Conservation (phyloP, 2,113 vertebrate species). For the Cephalopterus ornatus region DNA sequence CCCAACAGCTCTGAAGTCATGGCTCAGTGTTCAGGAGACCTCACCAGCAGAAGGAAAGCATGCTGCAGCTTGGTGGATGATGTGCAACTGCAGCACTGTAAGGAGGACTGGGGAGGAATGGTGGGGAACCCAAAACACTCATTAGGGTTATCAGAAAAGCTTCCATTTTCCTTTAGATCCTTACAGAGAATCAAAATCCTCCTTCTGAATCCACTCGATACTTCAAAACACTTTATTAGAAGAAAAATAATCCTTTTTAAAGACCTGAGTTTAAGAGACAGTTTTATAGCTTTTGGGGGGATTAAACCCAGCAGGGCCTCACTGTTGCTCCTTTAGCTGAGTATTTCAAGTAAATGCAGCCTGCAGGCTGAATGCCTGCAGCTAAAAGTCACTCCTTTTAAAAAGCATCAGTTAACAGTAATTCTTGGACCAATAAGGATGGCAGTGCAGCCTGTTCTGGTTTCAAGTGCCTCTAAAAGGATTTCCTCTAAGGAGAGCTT, state of each 20-base stretch:
- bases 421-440: background rate
- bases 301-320: background rate
- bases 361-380: background rate
- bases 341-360: background rate
- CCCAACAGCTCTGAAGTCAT: background rate
- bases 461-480: background rate
- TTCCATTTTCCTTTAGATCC: background rate
- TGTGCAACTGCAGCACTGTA: background rate
- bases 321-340: background rate
- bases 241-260: background rate
- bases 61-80: background rate
- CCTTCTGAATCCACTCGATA: background rate
- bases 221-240: background rate
- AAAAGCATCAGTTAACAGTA: background rate
- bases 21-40: background rate
- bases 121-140: background rate
- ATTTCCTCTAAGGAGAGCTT: background rate
- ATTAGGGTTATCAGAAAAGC: background rate
- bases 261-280: background rate
- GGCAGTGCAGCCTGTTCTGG: background rate
- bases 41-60: background rate
- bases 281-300: background rate
- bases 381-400: background rate
- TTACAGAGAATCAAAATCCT: background rate
- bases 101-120: background rate